Conservation (phyloP, 2,113 vertebrate genomes). For the Melanerpes formicivorus region DNA sequence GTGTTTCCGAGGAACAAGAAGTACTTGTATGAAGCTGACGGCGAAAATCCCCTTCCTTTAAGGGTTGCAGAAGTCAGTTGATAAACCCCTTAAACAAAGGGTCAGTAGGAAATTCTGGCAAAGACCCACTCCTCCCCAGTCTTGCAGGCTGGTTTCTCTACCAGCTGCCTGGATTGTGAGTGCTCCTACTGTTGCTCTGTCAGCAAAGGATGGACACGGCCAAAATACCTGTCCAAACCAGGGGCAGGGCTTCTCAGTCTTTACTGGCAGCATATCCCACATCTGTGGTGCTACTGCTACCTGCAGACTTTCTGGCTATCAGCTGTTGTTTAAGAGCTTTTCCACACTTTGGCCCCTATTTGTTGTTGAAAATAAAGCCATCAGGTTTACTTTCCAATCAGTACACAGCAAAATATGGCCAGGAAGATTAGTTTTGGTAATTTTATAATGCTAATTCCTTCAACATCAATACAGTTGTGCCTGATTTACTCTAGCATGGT, state of each 20-base stretch:
- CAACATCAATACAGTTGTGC: not conserved
- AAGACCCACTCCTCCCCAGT: not conserved
- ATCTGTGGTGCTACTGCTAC: not conserved
- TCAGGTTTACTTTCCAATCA: not conserved
- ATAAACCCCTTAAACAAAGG: not conserved
- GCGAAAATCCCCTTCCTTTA: not conserved
- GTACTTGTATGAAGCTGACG: not conserved
- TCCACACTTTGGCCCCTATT: not conserved
- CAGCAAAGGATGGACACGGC: not conserved
- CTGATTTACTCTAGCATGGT: not conserved
- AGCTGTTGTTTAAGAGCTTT: not conserved
- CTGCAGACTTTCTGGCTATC: not conserved
- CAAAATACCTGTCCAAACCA: not conserved
- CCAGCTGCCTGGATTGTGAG: not conserved
- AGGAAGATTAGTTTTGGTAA: not conserved
- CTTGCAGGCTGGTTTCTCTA: not conserved
- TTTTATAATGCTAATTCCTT: not conserved
- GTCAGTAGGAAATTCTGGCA: not conserved
- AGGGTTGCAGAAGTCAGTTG: not conserved
- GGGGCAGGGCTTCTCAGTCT: not conserved
- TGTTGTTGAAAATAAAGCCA: not conserved
- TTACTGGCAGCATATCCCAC: rapidly evolving
- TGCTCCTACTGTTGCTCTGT: not conserved
- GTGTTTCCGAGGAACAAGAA: not conserved
- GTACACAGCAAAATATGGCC: not conserved